phyloP scores from a whole-genome alignment of 1,140 invertebrate species.

The Aplysia californica region DNA sequence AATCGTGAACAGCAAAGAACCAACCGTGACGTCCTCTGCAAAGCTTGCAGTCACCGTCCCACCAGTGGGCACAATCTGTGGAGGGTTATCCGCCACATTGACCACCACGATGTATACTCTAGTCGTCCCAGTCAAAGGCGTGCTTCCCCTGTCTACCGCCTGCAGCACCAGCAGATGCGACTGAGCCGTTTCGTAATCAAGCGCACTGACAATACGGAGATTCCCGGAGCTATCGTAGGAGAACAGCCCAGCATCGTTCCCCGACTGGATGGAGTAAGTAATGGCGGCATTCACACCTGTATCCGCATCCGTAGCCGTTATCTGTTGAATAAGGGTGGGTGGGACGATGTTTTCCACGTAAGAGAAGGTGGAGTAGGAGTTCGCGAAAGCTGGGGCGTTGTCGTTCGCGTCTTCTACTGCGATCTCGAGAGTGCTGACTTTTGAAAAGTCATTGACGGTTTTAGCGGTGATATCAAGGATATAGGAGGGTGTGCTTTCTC shows the following conservation, averaged over 20 bases:
- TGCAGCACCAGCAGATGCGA: not conserved
- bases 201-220: not conserved
- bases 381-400: slow-evolving; percentile 49
- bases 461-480: slow-evolving; percentile 83
- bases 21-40: not conserved
- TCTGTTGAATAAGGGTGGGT: slow-evolving; percentile 80
- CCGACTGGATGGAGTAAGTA: slow-evolving; percentile 62
- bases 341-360: slow-evolving; percentile 78
- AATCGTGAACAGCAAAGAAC: not conserved
- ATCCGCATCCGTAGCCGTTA: slow-evolving; percentile 91
- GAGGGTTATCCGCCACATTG: not conserved
- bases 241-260: slow-evolving; percentile 10
- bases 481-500: slow-evolving; percentile 89
- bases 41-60: not conserved
- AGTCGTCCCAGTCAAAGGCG: not conserved
- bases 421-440: slow-evolving; percentile 44
- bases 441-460: slow-evolving; percentile 47
- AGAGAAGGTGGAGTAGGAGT: slow-evolving; percentile 39
- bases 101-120: slow-evolving; percentile 9
- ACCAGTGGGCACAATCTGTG: not conserved
- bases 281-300: slow-evolving; percentile 85
- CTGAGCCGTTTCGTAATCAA: not conserved
- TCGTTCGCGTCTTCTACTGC: slow-evolving; percentile 78
- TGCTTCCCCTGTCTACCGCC: slow-evolving; percentile 17
- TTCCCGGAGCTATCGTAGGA: not conserved